Evolutionary conservation across 1,140 invertebrate species (phyloP), one percentile per base, ranked within the genome.

Genomic region (Carposina sasakii): DNA sequence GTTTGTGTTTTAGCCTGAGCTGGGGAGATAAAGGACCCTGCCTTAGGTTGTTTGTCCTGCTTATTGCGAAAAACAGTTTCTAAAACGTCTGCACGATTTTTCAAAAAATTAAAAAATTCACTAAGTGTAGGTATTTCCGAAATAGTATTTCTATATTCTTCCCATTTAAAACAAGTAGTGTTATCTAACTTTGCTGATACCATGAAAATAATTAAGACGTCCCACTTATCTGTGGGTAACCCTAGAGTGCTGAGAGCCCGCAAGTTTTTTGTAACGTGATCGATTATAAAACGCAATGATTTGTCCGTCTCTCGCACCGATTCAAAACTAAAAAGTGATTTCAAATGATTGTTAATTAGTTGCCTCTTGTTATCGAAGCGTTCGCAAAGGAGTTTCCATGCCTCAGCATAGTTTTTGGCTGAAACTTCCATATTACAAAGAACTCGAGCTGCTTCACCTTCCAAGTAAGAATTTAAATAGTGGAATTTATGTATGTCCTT

Each of bases 341-440:
- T 46, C 8, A 46, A 23, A 37, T 46, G 44, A 23, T 46, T 34
- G n/a, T 10, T 34, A 12, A 68, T 51, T n/a, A 68, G 24, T 34
- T 67, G 21, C n/a, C 53, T 34, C 24, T 52, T 56, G 28, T 76
- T 71, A 15, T 76, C 48, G 36, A 57, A 82, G 42, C 63, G 34
- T 23, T 73, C 49, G 15, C 50, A 52, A 3, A 78, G 43, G 15
- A 60, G 47, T n/a, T 66, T 42, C 66, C 67, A 74, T 3, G 72
- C 75, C n/a, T 41, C 44, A 0, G 34, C 8, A 49, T 74, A 81
- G 61, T 74, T 78, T 5, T 40, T 41, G 13, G 55, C 54, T 0
- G 50, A 52, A 8, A 66, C 48, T 37, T 60, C 60, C 36, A 74
- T 52, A 0, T 53, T 52, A 36, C 55, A 31, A 16, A 76, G 54